Percentiles rank a stretch among this genome's conserved stretches.
phyloP scores from a whole-genome alignment of 2,888 invertebrate species.

The Chaetogeoica ovagalla region DNA sequence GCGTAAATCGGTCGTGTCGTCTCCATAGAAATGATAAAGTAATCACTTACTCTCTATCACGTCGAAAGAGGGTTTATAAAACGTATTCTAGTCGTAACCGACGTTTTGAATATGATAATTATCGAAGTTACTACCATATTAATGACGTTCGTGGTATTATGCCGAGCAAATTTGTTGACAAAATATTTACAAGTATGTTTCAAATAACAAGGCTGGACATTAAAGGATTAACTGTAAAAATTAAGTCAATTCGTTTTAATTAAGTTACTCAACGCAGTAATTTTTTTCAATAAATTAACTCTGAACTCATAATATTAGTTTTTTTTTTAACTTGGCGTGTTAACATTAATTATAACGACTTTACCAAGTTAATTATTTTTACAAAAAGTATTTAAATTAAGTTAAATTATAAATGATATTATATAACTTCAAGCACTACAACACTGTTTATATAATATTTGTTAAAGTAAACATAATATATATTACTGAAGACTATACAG shows the following conservation, averaged over 20 bases:
- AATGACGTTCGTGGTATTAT: background rate
- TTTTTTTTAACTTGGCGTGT: too few relatives aligned
- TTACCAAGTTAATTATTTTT: too few relatives aligned
- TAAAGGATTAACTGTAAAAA: background rate
- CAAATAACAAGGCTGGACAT: background rate
- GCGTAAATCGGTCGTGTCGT: background rate
- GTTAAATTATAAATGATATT: too few relatives aligned
- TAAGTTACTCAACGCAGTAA: background rate
- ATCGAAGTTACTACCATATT: background rate
- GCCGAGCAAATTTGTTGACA: background rate
- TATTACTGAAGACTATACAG: too few relatives aligned
- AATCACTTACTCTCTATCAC: background rate
- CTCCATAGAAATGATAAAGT: background rate
- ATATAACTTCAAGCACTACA: too few relatives aligned
- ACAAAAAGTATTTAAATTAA: too few relatives aligned
- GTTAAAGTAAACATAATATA: too few relatives aligned
- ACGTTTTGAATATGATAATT: background rate
- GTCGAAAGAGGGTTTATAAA: background rate
- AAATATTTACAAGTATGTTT: constrained; percentile 2
- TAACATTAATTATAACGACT: too few relatives aligned
- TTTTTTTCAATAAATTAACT: too few relatives aligned
- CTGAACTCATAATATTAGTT: too few relatives aligned
- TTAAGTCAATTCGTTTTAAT: background rate
- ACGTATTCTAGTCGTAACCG: background rate
- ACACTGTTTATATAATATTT: too few relatives aligned